Base-by-base conservation (phyloP, 2,113 vertebrate species). In the Procavia capensis region DNA sequence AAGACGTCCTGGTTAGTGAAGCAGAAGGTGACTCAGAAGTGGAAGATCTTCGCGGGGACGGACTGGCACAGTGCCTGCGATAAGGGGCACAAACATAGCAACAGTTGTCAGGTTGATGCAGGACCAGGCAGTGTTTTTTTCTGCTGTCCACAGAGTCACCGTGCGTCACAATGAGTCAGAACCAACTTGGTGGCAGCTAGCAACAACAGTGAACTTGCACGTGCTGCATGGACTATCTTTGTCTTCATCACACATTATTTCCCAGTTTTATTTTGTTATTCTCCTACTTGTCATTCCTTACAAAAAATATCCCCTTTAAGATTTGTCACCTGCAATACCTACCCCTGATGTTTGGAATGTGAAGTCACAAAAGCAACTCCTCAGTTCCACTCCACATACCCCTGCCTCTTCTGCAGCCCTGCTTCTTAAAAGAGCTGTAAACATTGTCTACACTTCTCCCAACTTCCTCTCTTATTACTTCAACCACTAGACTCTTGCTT, bases 241-340 rank as follows among this genome's bases (percentile, higher is more conserved):
- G 96, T 96, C 91, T 97, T 78, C 91, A 63, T 96, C 90, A 91
- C 94, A 92, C 59, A 81, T 93, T 91, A 86, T 95, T 97, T 97
- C 39, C 91, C 41, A 39, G 41, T 88, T 85, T 93, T 13, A 85
- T 27, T 92, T 88, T 94, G 27, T 43, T 81, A 2, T 54, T 95
- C 17, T 82, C 74, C 1, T 85, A 70, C 63, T 95, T 16, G 24
- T 92, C 74, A 64, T 85, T 91, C 85, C 39, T 85, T 85, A 95
- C 82, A 88, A 85, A 92, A 87, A 85, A 96, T 54, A 59, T 8
- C n/a, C 27, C 78, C 76, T 81, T 64, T 36, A 45, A 79, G 75
- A 61, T 16, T 17, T 66, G 39, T 89, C 72, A 81, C 43, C 43
- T 0, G 5, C 74, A 59, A 63, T 54, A 79, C 27, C 24, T 25